These are phyloP conservation scores for Agapornis canus DNA, from an alignment of 2,797 vertebrate species.

Conservation along the genomic window DNA sequence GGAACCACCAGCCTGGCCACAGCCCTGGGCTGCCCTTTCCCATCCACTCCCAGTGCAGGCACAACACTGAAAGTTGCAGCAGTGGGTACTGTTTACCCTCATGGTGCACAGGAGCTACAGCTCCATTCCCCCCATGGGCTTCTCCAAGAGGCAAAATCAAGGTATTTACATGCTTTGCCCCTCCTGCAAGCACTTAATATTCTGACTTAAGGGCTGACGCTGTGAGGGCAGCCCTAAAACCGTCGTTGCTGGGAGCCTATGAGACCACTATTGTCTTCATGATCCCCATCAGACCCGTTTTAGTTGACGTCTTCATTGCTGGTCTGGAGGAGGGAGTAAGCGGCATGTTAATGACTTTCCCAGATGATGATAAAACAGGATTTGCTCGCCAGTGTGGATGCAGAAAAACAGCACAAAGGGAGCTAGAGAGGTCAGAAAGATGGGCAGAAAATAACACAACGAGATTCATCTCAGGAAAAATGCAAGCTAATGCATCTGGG, in stretches of 20 bases:
- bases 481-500: neutral
- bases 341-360: slow-evolving; percentile 1
- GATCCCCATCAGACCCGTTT: neutral
- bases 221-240: neutral
- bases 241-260: neutral
- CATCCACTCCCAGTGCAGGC: neutral
- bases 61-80: neutral
- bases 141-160: neutral
- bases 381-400: neutral
- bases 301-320: neutral
- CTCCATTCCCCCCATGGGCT: fast-evolving
- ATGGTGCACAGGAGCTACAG: neutral
- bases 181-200: neutral
- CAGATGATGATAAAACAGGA: neutral
- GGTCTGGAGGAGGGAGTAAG: slow-evolving; percentile 20
- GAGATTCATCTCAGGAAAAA: neutral
- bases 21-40: neutral
- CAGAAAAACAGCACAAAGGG: neutral
- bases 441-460: neutral
- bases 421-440: neutral
- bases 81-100: neutral
- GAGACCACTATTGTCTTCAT: neutral
- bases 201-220: neutral
- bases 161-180: neutral
- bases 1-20: neutral